These are phyloP conservation scores for Rhinopomastus cyanomelas DNA, from an alignment of 2,113 vertebrate genomes.

Conservation along the genomic window DNA sequence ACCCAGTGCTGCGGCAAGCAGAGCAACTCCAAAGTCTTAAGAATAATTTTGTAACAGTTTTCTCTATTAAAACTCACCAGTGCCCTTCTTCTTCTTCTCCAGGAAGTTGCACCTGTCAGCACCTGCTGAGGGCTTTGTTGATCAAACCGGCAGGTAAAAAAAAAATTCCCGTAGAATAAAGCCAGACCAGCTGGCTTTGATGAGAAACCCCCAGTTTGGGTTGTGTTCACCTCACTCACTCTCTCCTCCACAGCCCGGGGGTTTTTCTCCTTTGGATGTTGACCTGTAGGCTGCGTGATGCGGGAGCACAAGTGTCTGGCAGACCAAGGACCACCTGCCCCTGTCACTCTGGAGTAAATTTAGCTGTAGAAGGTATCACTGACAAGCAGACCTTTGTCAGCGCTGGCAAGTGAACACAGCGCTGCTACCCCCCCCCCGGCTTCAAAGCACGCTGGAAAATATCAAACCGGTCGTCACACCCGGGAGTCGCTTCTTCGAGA, in stretches of 20 bases:
- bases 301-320: constrained; percentile 84
- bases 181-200: constrained; percentile 99
- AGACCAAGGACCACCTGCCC: constrained; percentile 86
- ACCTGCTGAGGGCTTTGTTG: constrained; percentile 91
- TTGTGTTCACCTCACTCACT: constrained; percentile 85
- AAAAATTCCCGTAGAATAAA: constrained; percentile 84
- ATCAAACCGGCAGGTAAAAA: constrained; percentile 83
- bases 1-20: background rate
- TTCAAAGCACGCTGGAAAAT: constrained; percentile 76
- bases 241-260: constrained; percentile 83
- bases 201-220: constrained; percentile 93
- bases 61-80: constrained; percentile 88
- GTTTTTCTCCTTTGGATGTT: constrained; percentile 82
- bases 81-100: constrained; percentile 90
- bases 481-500: constrained; percentile 66
- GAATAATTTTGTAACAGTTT: background rate
- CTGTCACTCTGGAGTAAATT: constrained; percentile 93
- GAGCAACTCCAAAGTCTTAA: constrained; percentile 41
- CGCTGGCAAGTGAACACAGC: constrained; percentile 80
- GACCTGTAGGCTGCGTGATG: constrained; percentile 84
- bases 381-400: constrained; percentile 93
- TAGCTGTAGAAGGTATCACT: constrained; percentile 94
- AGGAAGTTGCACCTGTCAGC: constrained; percentile 93
- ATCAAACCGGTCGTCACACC: constrained; percentile 64
- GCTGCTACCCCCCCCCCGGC: constrained; percentile 54